Percentiles rank a stretch among this genome's conserved stretches.
Conservation (phyloP, 2,797 vertebrate species). For the Luscinia megarhynchos region DNA sequence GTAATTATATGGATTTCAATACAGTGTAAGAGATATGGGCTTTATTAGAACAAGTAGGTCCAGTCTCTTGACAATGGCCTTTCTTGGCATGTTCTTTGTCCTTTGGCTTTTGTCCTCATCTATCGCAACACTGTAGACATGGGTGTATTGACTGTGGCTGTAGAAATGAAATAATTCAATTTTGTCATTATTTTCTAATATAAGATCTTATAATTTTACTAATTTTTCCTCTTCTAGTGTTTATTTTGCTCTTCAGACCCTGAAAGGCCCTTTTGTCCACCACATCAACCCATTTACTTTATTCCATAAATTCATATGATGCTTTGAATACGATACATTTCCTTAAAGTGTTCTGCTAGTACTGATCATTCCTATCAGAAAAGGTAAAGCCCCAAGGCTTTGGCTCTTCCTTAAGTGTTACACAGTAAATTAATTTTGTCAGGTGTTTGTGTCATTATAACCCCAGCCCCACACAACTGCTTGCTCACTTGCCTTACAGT, state of each 20-base stretch:
- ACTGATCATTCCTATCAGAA: neutral
- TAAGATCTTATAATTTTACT: neutral
- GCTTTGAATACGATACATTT: neutral
- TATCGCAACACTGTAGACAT: neutral
- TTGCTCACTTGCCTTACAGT: neutral
- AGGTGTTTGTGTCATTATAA: neutral
- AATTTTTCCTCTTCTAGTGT: neutral
- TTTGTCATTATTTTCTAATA: neutral
- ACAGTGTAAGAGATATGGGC: neutral
- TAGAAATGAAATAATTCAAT: neutral
- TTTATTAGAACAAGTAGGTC: neutral
- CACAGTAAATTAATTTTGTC: neutral
- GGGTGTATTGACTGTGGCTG: neutral
- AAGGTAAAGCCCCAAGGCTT: neutral
- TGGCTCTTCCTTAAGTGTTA: neutral
- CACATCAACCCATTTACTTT: neutral
- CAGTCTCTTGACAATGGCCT: fast-evolving
- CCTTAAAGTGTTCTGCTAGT: neutral
- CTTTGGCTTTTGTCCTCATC: neutral
- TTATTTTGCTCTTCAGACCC: neutral
- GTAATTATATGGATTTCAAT: neutral
- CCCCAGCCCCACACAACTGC: no score
- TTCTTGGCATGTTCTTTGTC: neutral
- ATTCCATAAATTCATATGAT: neutral
- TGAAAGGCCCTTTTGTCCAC: neutral